Base-by-base conservation (phyloP, 2,113 vertebrate species). In the Aix galericulata region DNA sequence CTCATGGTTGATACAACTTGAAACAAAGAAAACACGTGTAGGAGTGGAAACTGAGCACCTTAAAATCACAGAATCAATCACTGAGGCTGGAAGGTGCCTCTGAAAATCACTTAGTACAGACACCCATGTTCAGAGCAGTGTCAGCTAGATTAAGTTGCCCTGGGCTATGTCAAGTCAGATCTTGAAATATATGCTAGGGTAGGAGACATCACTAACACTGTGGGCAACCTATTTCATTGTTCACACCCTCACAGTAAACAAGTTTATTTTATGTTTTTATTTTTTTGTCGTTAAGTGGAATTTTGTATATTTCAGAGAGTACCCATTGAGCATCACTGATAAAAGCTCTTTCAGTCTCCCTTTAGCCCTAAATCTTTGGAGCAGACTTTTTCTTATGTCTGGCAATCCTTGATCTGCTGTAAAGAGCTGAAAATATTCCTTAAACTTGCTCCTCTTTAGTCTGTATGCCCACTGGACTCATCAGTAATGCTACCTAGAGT, bases 61-160 rank as follows among this genome's bases (percentile, higher is more conserved):
- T 38, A 31, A 17, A 59, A 21, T 36, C 29, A 38, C 18, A 77
- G 56, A 38, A 38, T 26, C 23, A 38, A 27, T 17, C 17, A 48
- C 11, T 6, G 13, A 69, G 16, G 32, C 46, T 26, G 25, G n/a
- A 52, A 71, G n/a, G 23, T 11, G 42, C 17, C 36, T 60, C n/a
- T 60, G 58, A 8, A 32, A 20, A 20, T 58, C 17, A 11, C 3
- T 22, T 50, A 50, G 48, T 50, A 22, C 48, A 50, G 48, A 11
- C 48, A 12, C 22, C 48, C 22, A 50, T 23, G 48, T 23, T 50
- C 48, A 50, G 48, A 50, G 21, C 48, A 50, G 48, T 50, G 48
- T 17, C 0, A 0, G n/a, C 53, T 62, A 44, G 22, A 81, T 8
- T 17, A 63, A 42, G 58, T 34, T 76, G 20, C 21, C 29, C 46